A percentile compares a stretch with the other conserved stretches of the same genome.
Evolutionary conservation across 2,797 vertebrate species (phyloP).

Genomic region (Luscinia luscinia): DNA sequence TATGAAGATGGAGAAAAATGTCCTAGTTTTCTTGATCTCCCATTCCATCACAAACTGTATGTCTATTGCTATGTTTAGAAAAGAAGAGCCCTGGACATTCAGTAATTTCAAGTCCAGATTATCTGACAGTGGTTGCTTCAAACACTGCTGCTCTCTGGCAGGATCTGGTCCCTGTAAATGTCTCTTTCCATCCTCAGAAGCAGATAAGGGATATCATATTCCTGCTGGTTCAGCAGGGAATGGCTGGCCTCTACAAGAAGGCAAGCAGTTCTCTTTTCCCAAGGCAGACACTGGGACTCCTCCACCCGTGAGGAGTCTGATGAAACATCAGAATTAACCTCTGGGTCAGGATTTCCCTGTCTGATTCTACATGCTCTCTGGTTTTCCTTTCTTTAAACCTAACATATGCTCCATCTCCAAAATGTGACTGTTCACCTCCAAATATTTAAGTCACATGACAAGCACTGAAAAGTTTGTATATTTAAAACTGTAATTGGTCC

Average conservation of each 20-base stretch:
- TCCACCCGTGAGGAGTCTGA: background rate
- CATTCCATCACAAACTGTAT: background rate
- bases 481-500: background rate
- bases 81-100: background rate
- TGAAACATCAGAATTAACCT: background rate
- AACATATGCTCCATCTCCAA: background rate
- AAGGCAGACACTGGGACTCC: background rate
- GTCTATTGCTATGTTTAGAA: background rate
- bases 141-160: background rate
- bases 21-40: background rate
- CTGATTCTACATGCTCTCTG: background rate
- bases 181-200: background rate
- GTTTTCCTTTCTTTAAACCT: background rate
- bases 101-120: background rate
- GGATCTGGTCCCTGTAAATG: background rate
- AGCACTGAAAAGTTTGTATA: background rate
- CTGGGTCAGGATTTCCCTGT: background rate
- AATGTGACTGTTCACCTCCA: background rate
- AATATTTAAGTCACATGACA: background rate
- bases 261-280: background rate
- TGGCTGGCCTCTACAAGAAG: accelerated
- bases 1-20: background rate
- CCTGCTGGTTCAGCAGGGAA: background rate
- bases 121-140: background rate
- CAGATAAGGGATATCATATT: background rate